phyloP scores from a whole-genome alignment of 2,888 invertebrate genomes.

The Noctua janthe region DNA sequence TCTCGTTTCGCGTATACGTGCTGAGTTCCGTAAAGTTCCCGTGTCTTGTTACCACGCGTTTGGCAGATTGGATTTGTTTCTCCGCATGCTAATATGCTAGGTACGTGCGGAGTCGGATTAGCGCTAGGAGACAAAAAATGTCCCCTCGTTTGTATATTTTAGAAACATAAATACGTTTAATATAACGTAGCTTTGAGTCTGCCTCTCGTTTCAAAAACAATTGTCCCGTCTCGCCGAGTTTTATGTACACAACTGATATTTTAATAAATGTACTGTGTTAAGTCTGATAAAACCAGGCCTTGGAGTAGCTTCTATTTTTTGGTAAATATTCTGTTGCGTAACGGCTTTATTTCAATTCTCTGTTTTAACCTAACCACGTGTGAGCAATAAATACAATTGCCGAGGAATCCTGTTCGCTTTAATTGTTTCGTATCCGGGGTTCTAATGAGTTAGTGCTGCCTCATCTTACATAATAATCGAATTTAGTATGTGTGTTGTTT shows the following conservation, averaged over 20 bases:
- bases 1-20: constrained; percentile 80
- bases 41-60: constrained; percentile 85
- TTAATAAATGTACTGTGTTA: constrained; percentile 62
- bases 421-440: constrained; percentile 44
- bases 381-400: constrained; percentile 52
- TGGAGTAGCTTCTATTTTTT: constrained; percentile 32
- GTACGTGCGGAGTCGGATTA: constrained; percentile 81
- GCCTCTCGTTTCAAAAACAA: constrained; percentile 56
- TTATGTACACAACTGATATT: constrained; percentile 58
- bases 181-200: constrained; percentile 57
- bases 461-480: constrained; percentile 38
- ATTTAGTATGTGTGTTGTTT: constrained; percentile 6
- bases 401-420: constrained; percentile 35
- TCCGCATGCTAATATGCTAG: constrained; percentile 84
- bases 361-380: constrained; percentile 47
- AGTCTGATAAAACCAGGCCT: constrained; percentile 55
- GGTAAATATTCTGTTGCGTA: constrained; percentile 31
- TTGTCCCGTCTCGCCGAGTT: constrained; percentile 60
- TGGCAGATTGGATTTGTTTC: constrained; percentile 88
- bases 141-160: constrained; percentile 67
- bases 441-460: constrained; percentile 37
- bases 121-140: constrained; percentile 67
- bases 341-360: constrained; percentile 41
- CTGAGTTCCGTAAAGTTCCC: constrained; percentile 82
- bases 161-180: constrained; percentile 57